These are phyloP conservation scores for Pammene fasciana DNA, from an alignment of 2,888 invertebrate genomes.

Conservation along the genomic window DNA sequence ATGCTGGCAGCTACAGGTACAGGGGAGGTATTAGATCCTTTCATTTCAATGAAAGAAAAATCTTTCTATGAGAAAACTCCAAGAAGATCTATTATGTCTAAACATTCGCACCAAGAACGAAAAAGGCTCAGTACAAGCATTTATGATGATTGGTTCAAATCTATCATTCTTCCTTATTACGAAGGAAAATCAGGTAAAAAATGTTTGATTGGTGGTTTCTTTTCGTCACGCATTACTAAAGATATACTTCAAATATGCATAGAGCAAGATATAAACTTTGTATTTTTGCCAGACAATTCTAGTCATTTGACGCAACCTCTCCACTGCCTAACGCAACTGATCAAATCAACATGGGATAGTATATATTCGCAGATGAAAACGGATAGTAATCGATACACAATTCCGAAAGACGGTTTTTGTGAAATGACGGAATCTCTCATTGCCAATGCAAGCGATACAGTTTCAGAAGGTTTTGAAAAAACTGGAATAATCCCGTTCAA, in stretches of 20 bases:
- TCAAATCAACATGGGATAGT: slow-evolving; percentile 1
- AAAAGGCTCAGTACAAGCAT: slow-evolving; percentile 1
- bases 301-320: slow-evolving; percentile 16
- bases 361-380: background rate
- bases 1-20: slow-evolving; percentile 16
- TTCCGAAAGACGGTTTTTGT: background rate
- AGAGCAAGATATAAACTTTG: slow-evolving; percentile 11
- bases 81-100: slow-evolving; percentile 17
- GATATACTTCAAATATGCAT: slow-evolving; percentile 18
- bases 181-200: slow-evolving; percentile 21
- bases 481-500: slow-evolving; percentile 17
- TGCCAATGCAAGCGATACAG: slow-evolving; percentile 3
- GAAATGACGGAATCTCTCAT: background rate
- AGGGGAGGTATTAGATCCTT: slow-evolving; percentile 10
- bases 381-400: background rate
- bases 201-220: slow-evolving; percentile 16
- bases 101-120: slow-evolving; percentile 9
- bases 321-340: slow-evolving; percentile 7
- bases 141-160: slow-evolving; percentile 24
- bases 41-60: slow-evolving; percentile 13
- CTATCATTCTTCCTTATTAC: slow-evolving; percentile 15
- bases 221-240: slow-evolving; percentile 20
- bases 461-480: slow-evolving; percentile 9
- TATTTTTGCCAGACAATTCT: slow-evolving; percentile 27
- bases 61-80: slow-evolving; percentile 9